These are phyloP conservation scores for Arion vulgaris DNA, from an alignment of 1,140 invertebrate species.

Conservation along the genomic window DNA sequence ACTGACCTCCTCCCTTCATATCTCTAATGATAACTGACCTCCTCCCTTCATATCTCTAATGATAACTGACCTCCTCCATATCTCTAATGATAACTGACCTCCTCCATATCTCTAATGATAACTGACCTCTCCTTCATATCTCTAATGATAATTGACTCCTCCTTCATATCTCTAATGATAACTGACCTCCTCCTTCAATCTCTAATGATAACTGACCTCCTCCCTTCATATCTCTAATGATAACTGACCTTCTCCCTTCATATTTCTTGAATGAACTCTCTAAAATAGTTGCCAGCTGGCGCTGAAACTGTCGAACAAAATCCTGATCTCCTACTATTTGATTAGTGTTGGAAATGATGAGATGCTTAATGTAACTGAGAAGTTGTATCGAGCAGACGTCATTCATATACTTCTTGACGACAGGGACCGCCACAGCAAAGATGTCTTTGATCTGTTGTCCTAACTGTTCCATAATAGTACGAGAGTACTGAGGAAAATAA, in stretches of 20 bases:
- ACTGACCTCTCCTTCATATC: too few species aligned
- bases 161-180: too few species aligned
- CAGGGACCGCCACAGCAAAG: constrained; percentile 70
- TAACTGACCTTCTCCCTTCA: constrained; percentile 67
- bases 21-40: too few species aligned
- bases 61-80: too few species aligned
- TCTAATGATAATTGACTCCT: too few species aligned
- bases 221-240: too few species aligned
- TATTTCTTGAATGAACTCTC: constrained; percentile 69
- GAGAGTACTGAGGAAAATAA: constrained; percentile 58
- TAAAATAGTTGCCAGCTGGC: constrained; percentile 67
- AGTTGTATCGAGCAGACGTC: constrained; percentile 69
- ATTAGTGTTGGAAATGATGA: constrained; percentile 63
- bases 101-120: too few species aligned
- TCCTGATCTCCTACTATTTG: constrained; percentile 64
- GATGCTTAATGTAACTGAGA: constrained; percentile 66
- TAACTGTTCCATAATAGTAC: constrained; percentile 68
- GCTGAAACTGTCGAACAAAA: constrained; percentile 67
- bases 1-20: too few species aligned
- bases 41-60: too few species aligned
- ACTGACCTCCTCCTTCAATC: too few species aligned
- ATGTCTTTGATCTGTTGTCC: constrained; percentile 70
- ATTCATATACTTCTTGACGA: constrained; percentile 71
- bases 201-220: too few species aligned
- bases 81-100: too few species aligned